These are phyloP conservation scores for Scaptomyza pallida DNA, from an alignment of 1,140 invertebrate genomes.

Conservation along the genomic window DNA sequence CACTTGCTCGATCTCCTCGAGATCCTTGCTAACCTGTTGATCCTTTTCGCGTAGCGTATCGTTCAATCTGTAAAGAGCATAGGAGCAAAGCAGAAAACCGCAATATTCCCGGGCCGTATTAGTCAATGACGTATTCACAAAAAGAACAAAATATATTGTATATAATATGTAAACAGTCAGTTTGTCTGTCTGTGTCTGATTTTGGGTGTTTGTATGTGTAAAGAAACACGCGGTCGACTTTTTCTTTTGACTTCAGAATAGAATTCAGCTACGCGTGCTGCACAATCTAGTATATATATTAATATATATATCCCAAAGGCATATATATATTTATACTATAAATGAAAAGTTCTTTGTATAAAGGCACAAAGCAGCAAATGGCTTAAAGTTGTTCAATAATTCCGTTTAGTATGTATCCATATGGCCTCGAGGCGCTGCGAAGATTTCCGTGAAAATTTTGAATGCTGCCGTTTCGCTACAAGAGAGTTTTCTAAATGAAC, in stretches of 20 bases:
- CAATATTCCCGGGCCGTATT: conserved; percentile 71
- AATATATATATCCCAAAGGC: conserved; percentile 30
- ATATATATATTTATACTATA: conserved; percentile 48
- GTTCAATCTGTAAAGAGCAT: conserved; percentile 81
- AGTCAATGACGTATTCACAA: conserved; percentile 70
- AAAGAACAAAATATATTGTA: conserved; percentile 23
- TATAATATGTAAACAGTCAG: conserved; percentile 47
- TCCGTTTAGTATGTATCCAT: conserved; percentile 51
- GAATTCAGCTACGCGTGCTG: conserved; percentile 46
- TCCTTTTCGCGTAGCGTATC: conserved; percentile 86
- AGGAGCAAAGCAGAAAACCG: conserved; percentile 19
- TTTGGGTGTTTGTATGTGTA: conserved; percentile 8
- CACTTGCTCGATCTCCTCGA: conserved; percentile 86
- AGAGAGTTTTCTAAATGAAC: conserved; percentile 83
- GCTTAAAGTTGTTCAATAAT: conserved; percentile 24
- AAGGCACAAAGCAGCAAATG: conserved; percentile 27
- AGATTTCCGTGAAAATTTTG: conserved; percentile 80
- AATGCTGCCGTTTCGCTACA: conserved; percentile 80
- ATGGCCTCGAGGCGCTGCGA: conserved; percentile 72
- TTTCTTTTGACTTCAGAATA: conserved; percentile 59
- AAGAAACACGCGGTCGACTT: conserved; percentile 74
- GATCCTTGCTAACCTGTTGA: conserved; percentile 86
- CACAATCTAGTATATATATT: conserved; percentile 30
- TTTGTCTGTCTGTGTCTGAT: conserved; percentile 35
- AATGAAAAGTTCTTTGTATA: conserved; percentile 51